Percentiles rank a stretch among this genome's conserved stretches.
phyloP scores from a whole-genome alignment of 2,113 vertebrate species.

The Struthio camelus region DNA sequence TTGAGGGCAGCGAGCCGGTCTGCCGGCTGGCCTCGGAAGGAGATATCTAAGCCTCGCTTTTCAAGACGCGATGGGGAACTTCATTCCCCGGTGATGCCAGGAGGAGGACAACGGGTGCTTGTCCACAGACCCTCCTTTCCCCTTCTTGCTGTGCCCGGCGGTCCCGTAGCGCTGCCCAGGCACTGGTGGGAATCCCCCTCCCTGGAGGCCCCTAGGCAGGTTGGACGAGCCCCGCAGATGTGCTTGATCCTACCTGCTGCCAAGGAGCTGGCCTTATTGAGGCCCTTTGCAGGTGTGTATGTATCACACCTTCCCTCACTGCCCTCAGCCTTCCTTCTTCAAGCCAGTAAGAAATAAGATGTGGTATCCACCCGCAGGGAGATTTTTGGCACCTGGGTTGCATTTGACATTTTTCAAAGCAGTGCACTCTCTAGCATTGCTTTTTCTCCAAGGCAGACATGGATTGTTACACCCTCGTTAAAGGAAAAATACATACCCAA shows the following conservation, averaged over 20 bases:
- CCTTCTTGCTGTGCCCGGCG: background rate
- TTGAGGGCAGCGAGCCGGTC: background rate
- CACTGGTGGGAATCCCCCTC: no score
- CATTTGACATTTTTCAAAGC: rapidly evolving
- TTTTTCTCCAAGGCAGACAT: background rate
- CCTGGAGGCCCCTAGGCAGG: background rate
- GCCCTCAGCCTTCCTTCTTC: background rate
- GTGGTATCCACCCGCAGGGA: rapidly evolving
- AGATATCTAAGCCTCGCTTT: no score
- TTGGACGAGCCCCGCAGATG: background rate
- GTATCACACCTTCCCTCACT: rapidly evolving
- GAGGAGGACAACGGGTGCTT: background rate
- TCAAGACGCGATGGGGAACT: background rate
- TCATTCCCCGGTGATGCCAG: background rate
- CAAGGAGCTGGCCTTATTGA: rapidly evolving
- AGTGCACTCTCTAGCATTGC: rapidly evolving
- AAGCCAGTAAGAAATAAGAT: background rate
- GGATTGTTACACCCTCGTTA: background rate
- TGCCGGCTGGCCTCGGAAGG: background rate
- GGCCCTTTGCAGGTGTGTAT: no score
- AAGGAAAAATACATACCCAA: rapidly evolving
- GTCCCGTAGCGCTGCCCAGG: no score
- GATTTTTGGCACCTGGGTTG: background rate
- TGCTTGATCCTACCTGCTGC: background rate
- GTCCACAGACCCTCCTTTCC: no score